Percentiles rank a stretch among this genome's conserved stretches.
These are phyloP conservation scores for Neodiprion virginianus DNA, from an alignment of 1,140 invertebrate genomes.

Conservation along the genomic window DNA sequence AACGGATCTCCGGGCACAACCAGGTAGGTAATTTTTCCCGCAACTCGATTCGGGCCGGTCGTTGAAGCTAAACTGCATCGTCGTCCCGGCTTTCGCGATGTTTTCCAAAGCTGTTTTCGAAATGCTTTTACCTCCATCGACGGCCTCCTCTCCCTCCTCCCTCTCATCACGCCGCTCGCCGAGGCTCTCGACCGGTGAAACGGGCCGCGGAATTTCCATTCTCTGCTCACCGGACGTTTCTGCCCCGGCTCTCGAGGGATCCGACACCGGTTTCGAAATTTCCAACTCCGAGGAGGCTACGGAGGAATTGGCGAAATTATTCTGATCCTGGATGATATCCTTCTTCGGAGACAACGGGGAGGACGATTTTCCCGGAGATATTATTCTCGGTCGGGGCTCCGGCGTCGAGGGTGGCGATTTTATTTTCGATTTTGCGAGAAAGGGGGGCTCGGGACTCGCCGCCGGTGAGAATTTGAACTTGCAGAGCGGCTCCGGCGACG, in stretches of 20 bases:
- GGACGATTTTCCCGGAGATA: conserved; percentile 34
- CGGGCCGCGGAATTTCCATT: conserved; percentile 23
- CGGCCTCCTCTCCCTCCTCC: conserved; percentile 43
- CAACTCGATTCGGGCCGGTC: conserved; percentile 29
- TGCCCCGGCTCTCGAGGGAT: not conserved
- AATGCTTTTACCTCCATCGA: conserved; percentile 57
- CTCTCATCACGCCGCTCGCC: conserved; percentile 32
- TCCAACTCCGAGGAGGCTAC: conserved; percentile 8
- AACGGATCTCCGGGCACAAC: conserved; percentile 48
- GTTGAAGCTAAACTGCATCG: conserved; percentile 68
- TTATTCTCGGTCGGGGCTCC: conserved; percentile 35
- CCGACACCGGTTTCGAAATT: conserved; percentile 26
- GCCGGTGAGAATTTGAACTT: conserved; percentile 53
- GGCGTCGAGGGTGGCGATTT: conserved; percentile 49
- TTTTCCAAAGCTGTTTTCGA: conserved; percentile 70
- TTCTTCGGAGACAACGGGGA: conserved; percentile 47
- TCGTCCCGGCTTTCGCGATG: conserved; percentile 71
- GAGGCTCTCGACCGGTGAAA: conserved; percentile 4
- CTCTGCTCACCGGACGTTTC: conserved; percentile 28
- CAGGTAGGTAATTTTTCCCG: conserved; percentile 60
- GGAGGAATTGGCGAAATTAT: not conserved
- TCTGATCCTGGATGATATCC: conserved; percentile 18
- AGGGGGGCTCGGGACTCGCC: conserved; percentile 48
- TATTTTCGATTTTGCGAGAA: conserved; percentile 13
- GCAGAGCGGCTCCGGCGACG: conserved; percentile 47